Base-by-base conservation (phyloP, 1,140 invertebrate genomes). In the Caenorhabditis briggsae region DNA sequence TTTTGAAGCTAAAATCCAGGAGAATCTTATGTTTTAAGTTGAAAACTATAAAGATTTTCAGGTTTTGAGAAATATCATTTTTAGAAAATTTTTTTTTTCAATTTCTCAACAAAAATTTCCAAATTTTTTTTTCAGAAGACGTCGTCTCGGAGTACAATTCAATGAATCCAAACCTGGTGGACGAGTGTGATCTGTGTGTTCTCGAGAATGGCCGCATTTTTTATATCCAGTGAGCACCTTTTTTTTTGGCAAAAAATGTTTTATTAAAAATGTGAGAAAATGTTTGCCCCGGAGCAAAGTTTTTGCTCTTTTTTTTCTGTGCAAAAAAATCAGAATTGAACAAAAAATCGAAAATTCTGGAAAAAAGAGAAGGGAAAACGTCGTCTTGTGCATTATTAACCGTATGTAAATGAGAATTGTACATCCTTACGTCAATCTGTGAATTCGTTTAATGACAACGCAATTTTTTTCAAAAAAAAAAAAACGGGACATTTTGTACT, bases 121-220 rank as follows among this genome's bases (percentile, higher is more conserved):
- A n/a, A 43, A 43, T 43, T 70, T 70, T 18, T 70, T 18, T 50
- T 50, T 14, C n/a, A 78, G 70, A 78, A 48, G 43, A 50, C 43
- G 6, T n/a, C 43, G n/a, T 14, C n/a, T 78, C 70, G 46, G 70
- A 78, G 18, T 78, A 78, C 33, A 46, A 78, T n/a, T 50, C 70
- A 46, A 78, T 78, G 70, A 83, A 86, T n/a, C 64, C 85, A 20
- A 64, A 11, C 12, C 46, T 86, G 20, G 74, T 86, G 14, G 64
- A 86, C 48, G 74, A 88, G 41, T 88, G 88, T 61, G 88, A 88
- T 61, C 86, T 88, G 8, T 88, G 88, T 61, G 87, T 88, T 46
- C 83, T 88, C 16, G 84, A 85, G 8, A 83, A 88, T 83, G 61
- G 84, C 23, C 65, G 88, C 18, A 88, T 88, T 58, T 88, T 88